A percentile compares a stretch with the other conserved stretches of the same genome.
These are phyloP conservation scores for Phortica magna DNA, from an alignment of 2,888 invertebrate genomes.

Conservation along the genomic window DNA sequence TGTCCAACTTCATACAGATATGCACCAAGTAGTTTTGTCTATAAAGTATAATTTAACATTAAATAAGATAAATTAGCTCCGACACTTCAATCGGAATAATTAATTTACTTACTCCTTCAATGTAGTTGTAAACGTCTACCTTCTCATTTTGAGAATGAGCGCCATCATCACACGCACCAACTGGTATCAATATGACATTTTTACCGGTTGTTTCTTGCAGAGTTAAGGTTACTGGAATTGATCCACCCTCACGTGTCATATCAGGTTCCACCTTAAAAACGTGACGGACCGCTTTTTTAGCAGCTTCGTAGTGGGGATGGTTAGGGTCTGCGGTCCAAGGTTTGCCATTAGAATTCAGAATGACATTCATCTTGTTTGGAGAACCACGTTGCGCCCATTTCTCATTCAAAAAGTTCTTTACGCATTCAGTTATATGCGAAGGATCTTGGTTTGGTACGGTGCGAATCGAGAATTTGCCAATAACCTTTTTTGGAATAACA, in stretches of 20 bases:
- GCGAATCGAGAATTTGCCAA: slow-evolving; percentile 97
- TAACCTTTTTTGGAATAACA: slow-evolving; percentile 95
- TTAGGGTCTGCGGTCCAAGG: slow-evolving; percentile 96
- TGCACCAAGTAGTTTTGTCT: slow-evolving; percentile 95
- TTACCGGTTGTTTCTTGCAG: slow-evolving; percentile 94
- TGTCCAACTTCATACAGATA: slow-evolving; percentile 87
- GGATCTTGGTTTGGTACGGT: slow-evolving; percentile 97
- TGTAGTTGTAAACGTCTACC: slow-evolving; percentile 93
- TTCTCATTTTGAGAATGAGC: slow-evolving; percentile 99
- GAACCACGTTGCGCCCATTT: slow-evolving; percentile 89
- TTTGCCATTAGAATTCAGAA: slow-evolving; percentile 80
- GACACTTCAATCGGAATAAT: slow-evolving; percentile 10
- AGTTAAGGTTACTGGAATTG: slow-evolving; percentile 97
- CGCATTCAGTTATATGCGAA: slow-evolving; percentile 88
- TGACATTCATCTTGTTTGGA: slow-evolving; percentile 88
- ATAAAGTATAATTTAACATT: slow-evolving; percentile 47
- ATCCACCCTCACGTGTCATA: slow-evolving; percentile 97
- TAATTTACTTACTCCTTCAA: slow-evolving; percentile 88
- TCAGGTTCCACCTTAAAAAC: slow-evolving; percentile 95
- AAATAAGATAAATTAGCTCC: no score
- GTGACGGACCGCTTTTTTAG: slow-evolving; percentile 86
- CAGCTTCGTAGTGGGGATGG: slow-evolving; percentile 95
- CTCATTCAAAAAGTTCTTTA: slow-evolving; percentile 86
- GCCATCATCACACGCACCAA: slow-evolving; percentile 96
- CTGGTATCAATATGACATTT: slow-evolving; percentile 95